phyloP scores from a whole-genome alignment of 2,888 invertebrate genomes.

The Tridacna gigas region DNA sequence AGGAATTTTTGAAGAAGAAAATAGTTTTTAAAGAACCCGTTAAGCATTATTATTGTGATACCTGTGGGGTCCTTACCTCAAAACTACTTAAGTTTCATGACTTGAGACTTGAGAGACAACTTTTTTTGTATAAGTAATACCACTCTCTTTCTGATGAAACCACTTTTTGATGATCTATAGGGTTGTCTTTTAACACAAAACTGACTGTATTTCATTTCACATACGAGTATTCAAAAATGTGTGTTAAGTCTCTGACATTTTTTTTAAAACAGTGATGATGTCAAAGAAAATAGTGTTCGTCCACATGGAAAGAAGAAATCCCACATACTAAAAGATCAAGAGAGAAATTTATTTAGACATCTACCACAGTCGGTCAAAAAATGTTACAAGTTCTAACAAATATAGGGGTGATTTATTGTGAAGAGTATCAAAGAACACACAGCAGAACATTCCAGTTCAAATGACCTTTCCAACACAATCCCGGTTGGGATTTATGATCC shows the following conservation, averaged over 20 bases:
- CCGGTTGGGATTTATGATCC: not conserved
- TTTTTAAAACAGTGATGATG: slow-evolving; percentile 20
- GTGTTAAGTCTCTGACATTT: too few relatives aligned
- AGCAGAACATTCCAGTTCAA: too few relatives aligned
- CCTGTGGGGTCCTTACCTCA: not conserved
- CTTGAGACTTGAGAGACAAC: not conserved
- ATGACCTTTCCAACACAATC: slow-evolving; percentile 14
- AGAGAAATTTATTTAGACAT: not conserved
- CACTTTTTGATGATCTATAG: too few relatives aligned
- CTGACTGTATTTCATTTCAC: too few relatives aligned
- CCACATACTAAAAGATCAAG: not conserved
- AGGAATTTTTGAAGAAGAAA: not conserved
- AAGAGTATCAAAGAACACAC: slow-evolving; percentile 15
- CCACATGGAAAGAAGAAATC: not conserved
- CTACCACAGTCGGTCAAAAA: slow-evolving; percentile 3
- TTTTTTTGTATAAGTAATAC: too few relatives aligned
- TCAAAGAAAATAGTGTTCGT: not conserved
- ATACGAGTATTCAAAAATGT: too few relatives aligned
- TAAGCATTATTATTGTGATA: not conserved
- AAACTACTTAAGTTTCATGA: not conserved
- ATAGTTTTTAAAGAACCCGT: not conserved
- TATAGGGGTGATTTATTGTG: slow-evolving; percentile 16
- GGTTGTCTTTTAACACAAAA: too few relatives aligned
- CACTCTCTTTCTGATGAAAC: too few relatives aligned
- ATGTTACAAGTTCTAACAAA: slow-evolving; percentile 2